Base-by-base conservation (phyloP, 2,888 invertebrate genomes). In the Cremastinae sp. region DNA sequence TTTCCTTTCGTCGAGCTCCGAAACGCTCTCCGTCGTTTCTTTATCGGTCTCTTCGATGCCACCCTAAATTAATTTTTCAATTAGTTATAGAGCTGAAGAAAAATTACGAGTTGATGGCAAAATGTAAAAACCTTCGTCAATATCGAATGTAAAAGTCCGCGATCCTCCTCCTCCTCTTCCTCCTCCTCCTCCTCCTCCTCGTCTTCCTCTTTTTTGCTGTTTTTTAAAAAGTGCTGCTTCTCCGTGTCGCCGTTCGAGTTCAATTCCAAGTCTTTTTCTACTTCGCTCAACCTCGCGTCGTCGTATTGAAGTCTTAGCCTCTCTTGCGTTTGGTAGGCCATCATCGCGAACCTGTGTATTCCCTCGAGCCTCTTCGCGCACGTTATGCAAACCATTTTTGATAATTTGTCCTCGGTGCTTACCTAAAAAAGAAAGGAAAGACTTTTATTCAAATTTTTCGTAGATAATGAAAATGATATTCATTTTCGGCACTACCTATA, bases 281-380 rank as follows among this genome's bases (percentile, higher is more conserved):
- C 20, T 3, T 28, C 72, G 41, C 54, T 69, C 53, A 51, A 64
- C 47, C 59, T 54, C 36, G 73, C 72, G 45, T 54, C 76, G 51
- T 81, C 77, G 56, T 84, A 79, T 68, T 83, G 83, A 77, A 90
- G 88, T 80, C 88, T 91, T 82, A 94, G 90, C 82, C 91, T 91
- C 72, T 92, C 92, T 85, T 94, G 94, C 62, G 93, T 92, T 86
- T 92, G 92, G 73, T 92, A 90, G 53, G 94, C 93, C 90, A 92
- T 92, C 64, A 92, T 92, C 75, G 94, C 93, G 86, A 94, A 94
- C 70, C 92, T 92, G 87, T 94, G 93, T 66, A 94, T 92, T 56
- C 91, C 92, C 83, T 94, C 93, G 80, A 94, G 85, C 90, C 93
- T 93, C 62, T 92, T 91, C 80, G 92, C 92, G 83, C 94, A 94